phyloP scores from a whole-genome alignment of 2,888 invertebrate species.

The Notocelia uddmanniana region DNA sequence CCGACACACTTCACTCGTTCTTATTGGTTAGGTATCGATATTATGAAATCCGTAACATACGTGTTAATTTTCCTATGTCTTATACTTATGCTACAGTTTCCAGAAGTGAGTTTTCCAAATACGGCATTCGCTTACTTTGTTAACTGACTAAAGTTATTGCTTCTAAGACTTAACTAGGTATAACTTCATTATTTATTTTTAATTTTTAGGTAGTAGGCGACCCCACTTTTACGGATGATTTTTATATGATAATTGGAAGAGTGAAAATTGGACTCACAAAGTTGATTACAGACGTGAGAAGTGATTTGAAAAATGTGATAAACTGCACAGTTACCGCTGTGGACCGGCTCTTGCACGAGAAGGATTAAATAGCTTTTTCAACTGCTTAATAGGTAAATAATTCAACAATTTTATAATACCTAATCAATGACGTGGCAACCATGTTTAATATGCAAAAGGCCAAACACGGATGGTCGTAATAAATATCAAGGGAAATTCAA shows the following conservation, averaged over 20 bases:
- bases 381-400: slow-evolving; percentile 39
- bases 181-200: slow-evolving; percentile 2
- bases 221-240: slow-evolving; percentile 47
- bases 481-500: slow-evolving; percentile 3
- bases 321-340: slow-evolving; percentile 50
- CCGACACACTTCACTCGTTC: slow-evolving; percentile 21
- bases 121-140: not conserved
- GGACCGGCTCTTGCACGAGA: slow-evolving; percentile 47
- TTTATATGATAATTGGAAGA: slow-evolving; percentile 51
- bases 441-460: not conserved
- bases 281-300: slow-evolving; percentile 53
- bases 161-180: not conserved
- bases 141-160: not conserved
- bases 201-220: slow-evolving; percentile 52
- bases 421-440: not conserved
- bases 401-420: not conserved
- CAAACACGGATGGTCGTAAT: not conserved
- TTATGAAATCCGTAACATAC: slow-evolving; percentile 33
- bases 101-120: slow-evolving; percentile 20
- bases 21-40: slow-evolving; percentile 24
- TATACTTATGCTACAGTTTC: slow-evolving; percentile 16
- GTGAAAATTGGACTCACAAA: slow-evolving; percentile 50
- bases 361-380: slow-evolving; percentile 27
- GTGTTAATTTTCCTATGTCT: slow-evolving; percentile 21
- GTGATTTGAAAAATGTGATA: slow-evolving; percentile 50